Conservation (phyloP, 2,797 vertebrate genomes). For the Phataginus tricuspis region DNA sequence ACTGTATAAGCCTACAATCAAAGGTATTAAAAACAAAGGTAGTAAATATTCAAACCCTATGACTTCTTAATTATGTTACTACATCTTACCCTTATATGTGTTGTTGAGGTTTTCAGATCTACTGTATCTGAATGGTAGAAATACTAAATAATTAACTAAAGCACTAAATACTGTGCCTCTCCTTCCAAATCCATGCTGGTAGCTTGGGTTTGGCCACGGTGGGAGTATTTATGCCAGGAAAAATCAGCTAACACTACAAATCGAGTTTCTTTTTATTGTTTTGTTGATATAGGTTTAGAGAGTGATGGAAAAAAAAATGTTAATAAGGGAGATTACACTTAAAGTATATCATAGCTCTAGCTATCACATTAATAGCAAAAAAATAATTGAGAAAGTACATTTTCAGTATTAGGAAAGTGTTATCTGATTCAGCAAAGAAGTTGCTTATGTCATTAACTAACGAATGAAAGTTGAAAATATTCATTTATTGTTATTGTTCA, state of each 20-base stretch:
- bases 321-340: neutral
- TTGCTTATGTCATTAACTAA: neutral
- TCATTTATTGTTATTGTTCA: neutral
- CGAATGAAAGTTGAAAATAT: neutral
- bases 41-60: neutral
- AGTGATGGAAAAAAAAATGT: neutral
- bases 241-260: neutral
- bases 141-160: neutral
- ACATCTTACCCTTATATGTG: neutral
- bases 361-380: neutral
- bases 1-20: neutral
- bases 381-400: neutral
- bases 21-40: neutral
- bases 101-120: neutral
- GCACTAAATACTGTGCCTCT: neutral
- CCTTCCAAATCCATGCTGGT: neutral
- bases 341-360: neutral
- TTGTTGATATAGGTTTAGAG: neutral
- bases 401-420: neutral
- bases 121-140: neutral
- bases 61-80: neutral
- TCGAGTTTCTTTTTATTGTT: neutral
- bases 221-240: neutral
- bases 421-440: neutral
- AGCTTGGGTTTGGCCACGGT: neutral